Conservation (phyloP, 2,797 vertebrate genomes). For the Coregonus sp. region DNA sequence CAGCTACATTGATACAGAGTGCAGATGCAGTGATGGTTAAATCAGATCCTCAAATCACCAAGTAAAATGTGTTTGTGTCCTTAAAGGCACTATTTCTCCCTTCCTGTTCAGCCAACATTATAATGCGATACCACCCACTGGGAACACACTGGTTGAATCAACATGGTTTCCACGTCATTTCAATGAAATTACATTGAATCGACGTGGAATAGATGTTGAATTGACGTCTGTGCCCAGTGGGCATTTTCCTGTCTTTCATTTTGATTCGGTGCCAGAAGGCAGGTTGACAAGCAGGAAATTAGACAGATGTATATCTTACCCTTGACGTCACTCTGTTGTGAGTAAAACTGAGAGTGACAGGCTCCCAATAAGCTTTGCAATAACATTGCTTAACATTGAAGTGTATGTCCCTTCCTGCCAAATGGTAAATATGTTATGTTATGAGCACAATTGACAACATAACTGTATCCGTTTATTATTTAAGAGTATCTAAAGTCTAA, state of each 20-base stretch:
- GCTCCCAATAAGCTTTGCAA: background rate
- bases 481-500: too few species aligned
- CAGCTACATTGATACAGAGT: slow-evolving; percentile 7
- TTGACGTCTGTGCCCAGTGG: too few species aligned
- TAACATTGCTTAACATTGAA: background rate
- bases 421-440: too few species aligned
- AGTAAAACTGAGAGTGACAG: slow-evolving; percentile 21
- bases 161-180: slow-evolving; percentile 21
- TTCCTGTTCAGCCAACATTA: background rate
- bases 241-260: slow-evolving; percentile 45
- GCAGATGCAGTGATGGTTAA: slow-evolving; percentile 1
- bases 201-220: too few species aligned
- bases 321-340: slow-evolving; percentile 49
- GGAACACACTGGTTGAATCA: too few species aligned
- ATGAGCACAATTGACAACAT: too few species aligned
- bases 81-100: slow-evolving; percentile 5
- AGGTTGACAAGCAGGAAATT: slow-evolving; percentile 70
- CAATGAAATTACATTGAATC: too few species aligned
- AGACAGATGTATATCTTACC: slow-evolving; percentile 70
- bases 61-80: slow-evolving; percentile 13
- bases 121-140: too few species aligned
- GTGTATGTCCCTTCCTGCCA: background rate
- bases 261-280: slow-evolving; percentile 68
- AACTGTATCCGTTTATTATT: too few species aligned
- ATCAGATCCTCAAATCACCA: slow-evolving; percentile 5